These are phyloP conservation scores for Drosophila stalkeri DNA, from an alignment of 2,888 invertebrate genomes.

Conservation along the genomic window DNA sequence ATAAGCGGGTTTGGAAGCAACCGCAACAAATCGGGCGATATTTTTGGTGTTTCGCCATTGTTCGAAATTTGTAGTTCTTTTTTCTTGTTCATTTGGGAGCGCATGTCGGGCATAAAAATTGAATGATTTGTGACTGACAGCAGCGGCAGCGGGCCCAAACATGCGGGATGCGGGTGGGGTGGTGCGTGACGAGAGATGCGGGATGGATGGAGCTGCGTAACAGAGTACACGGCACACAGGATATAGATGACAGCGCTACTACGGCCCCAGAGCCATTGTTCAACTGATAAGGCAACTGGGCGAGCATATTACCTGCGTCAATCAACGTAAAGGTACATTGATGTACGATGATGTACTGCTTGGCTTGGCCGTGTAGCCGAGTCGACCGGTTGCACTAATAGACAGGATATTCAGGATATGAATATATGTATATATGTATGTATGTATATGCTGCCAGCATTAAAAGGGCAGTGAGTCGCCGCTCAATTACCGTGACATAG, in stretches of 20 bases:
- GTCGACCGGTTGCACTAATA: slow-evolving; percentile 27
- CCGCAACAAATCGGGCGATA: slow-evolving; percentile 41
- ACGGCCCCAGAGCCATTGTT: slow-evolving; percentile 61
- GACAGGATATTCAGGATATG: slow-evolving; percentile 43
- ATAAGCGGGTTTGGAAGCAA: slow-evolving; percentile 57
- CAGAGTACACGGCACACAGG: slow-evolving; percentile 26
- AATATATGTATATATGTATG: background rate
- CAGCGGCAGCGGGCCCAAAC: background rate
- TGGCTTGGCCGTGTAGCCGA: background rate
- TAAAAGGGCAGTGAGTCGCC: slow-evolving; percentile 33
- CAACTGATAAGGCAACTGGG: slow-evolving; percentile 60
- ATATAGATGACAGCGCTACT: slow-evolving; percentile 48
- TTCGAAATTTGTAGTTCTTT: slow-evolving; percentile 45
- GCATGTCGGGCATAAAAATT: slow-evolving; percentile 48
- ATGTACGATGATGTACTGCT: slow-evolving; percentile 37
- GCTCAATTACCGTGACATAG: slow-evolving; percentile 85
- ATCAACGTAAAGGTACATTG: slow-evolving; percentile 43
- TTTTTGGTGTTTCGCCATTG: slow-evolving; percentile 46
- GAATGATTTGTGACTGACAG: slow-evolving; percentile 59
- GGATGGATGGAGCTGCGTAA: slow-evolving; percentile 15
- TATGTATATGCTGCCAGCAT: slow-evolving; percentile 24
- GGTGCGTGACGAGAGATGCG: background rate
- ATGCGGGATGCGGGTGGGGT: background rate
- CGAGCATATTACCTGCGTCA: slow-evolving; percentile 69
- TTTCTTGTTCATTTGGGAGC: slow-evolving; percentile 16